phyloP scores from a whole-genome alignment of 2,113 vertebrate species.

The Nestor notabilis region DNA sequence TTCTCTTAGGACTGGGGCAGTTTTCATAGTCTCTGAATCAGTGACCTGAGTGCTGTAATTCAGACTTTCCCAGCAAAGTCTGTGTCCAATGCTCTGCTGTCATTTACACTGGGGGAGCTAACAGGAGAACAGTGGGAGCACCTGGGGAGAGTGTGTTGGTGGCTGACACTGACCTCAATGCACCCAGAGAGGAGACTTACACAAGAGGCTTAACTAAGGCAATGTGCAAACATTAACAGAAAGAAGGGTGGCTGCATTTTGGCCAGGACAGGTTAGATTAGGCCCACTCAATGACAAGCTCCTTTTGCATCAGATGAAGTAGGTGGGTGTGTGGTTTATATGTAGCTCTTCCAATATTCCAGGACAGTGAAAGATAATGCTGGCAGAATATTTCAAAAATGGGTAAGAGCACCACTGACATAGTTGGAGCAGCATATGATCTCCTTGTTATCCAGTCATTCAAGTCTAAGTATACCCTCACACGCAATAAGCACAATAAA shows the following conservation, averaged over 20 bases:
- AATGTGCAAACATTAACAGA: not conserved
- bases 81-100: not conserved
- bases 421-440: not conserved
- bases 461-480: not conserved
- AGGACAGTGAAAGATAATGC: not conserved
- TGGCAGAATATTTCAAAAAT: not conserved
- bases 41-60: not conserved
- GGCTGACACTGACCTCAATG: not conserved
- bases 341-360: not conserved
- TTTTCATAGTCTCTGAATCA: not conserved
- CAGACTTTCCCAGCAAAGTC: not conserved
- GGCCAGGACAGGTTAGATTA: not conserved
- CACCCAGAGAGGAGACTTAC: not conserved
- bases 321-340: not conserved
- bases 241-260: not conserved
- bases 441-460: not conserved
- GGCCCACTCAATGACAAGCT: not conserved
- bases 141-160: rapidly evolving
- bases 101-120: not conserved
- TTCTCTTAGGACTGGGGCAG: not conserved
- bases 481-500: not conserved
- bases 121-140: not conserved
- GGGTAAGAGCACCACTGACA: not conserved
- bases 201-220: not conserved
- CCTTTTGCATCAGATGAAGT: not conserved